Evolutionary conservation across 2,888 invertebrate species (phyloP), one percentile per base, ranked within the genome.

Genomic region (Resseliella maxima): DNA sequence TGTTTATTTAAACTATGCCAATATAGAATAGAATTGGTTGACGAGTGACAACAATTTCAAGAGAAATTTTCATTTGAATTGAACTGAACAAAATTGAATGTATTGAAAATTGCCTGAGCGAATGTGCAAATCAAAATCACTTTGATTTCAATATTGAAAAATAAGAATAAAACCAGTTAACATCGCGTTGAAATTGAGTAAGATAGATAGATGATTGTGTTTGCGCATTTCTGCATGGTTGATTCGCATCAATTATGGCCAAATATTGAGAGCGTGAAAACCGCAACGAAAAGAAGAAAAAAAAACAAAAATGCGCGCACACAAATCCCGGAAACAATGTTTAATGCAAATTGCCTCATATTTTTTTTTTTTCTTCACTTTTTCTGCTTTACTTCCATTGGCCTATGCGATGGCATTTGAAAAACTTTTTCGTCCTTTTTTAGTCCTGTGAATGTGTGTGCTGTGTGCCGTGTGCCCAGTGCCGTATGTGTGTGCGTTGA

Each of bases 311-410:
- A 59, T 10, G 59, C 10, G n/a, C 50, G 24, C 59, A 59, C 59
- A 72, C 31, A n/a, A 5, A 38, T n/a, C 38, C 24, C 83, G 83
- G 38, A 83, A 83, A 38, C 38, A 6, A n/a, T 72, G 18, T 72
- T 38, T 38, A 38, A 83, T 83, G 83, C 38, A 83, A 83, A 83
- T 83, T 83, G 38, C 38, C 83, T 83, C 18, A 81, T 81, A 38
- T 38, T 83, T 83, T 38, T 83, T 83, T 36, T 38, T 59, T 18
- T 50, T 50, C 18, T 18, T 50, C 18, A n/a, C 18, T 18, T 50
- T 50, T 18, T 50, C 46, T 41, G 41, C 46, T 36, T 81, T 81
- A 35, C 12, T 81, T 81, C 35, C 35, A 18, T 36, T 81, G 3
- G 81, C 15, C 2, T 36, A 21, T 81, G 64, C 64, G 31, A 24